Base-by-base conservation (phyloP, 2,888 invertebrate genomes). In the Poecilobothrus nobilitatus region DNA sequence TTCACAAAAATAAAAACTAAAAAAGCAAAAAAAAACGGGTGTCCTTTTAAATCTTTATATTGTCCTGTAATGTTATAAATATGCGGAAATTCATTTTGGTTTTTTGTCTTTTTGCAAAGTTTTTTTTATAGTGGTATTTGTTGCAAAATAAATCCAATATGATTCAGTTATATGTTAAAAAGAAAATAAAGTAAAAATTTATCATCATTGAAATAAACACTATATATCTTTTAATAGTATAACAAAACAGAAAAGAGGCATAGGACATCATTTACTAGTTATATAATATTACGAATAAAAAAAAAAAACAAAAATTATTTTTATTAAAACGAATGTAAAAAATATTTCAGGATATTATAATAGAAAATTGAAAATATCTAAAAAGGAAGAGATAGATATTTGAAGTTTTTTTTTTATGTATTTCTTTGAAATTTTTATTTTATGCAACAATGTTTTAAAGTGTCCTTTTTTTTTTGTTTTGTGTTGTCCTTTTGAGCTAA, bases 181-280 rank as follows among this genome's bases (percentile, higher is more conserved):
- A 37, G 12, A 37, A 37, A 8, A 8, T 2, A 37, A 37, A 2
- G 7, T 18, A 53, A 53, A 53, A 53, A 53, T 53, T n/a, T 53
- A 53, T 53, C 18, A 53, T 53, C 53, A 53, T 53, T 53, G 53
- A 53, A 53, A 53, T 53, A 15, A 53, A 53, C 53, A 53, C 53
- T 1, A 53, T 53, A 53, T 53, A 2, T 53, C 53, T 18, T 4
- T 53, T n/a, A 6, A 6, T 53, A 18, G n/a, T 12, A 53, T 18
- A 53, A 44, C 3, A 44, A 44, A 44, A n/a, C n/a, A n/a, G n/a
- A n/a, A 41, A 41, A 41, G 7, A 41, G 41, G 41, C 27, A 27
- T 5, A 53, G 53, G 53, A 53, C 53, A 53, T n/a, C n/a, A 53
- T 53, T 18, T 53, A 4, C 10, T 37, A 10, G 37, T 37, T 37